These are phyloP conservation scores for Hydraecia micacea DNA, from an alignment of 2,888 invertebrate species.

Conservation along the genomic window DNA sequence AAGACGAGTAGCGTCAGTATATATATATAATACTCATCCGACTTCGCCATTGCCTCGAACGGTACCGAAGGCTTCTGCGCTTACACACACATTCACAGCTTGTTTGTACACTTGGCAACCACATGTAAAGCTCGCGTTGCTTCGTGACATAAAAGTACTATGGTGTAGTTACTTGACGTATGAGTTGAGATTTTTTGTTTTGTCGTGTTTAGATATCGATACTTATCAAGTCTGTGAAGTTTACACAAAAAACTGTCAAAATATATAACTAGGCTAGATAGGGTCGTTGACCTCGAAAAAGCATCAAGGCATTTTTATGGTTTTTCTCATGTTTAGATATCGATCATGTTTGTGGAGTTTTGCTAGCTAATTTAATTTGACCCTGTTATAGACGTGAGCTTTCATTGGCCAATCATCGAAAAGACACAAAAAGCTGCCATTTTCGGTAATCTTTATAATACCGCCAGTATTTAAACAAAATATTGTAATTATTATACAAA, in stretches of 20 bases:
- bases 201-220: background rate
- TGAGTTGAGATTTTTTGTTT: background rate
- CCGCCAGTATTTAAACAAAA: conserved; percentile 48
- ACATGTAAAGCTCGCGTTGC: no score
- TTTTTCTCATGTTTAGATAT: background rate
- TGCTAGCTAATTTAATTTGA: background rate
- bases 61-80: no score
- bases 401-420: conserved; percentile 12
- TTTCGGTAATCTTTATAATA: conserved; percentile 43
- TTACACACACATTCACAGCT: no score
- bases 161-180: background rate
- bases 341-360: background rate
- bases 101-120: no score
- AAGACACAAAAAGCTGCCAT: conserved; percentile 38
- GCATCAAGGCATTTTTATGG: background rate
- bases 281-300: background rate
- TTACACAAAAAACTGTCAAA: background rate
- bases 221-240: background rate
- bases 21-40: no score
- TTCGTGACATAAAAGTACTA: no score
- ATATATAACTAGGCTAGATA: background rate
- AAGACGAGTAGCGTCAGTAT: no score
- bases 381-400: background rate
- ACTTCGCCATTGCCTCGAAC: no score
- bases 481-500: conserved; percentile 42